Evolutionary conservation across 2,888 invertebrate genomes (phyloP).

Genomic region (Dichetophora obliterata): DNA sequence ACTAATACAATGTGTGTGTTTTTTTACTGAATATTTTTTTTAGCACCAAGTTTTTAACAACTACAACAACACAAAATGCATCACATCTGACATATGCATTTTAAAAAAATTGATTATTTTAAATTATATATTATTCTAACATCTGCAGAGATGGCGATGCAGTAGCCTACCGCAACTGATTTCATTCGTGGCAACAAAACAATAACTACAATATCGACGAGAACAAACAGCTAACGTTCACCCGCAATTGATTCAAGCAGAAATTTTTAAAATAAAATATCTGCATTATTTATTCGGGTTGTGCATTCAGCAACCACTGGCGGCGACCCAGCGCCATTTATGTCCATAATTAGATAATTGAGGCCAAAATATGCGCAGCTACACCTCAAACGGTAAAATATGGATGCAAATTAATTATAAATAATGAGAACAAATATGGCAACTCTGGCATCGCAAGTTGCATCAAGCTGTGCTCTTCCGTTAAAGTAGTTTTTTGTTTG

Average conservation of each 20-base stretch:
- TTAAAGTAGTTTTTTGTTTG: too few species aligned
- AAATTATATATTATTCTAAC: neutral
- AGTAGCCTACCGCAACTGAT: too few species aligned
- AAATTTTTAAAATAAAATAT: conserved; percentile 1
- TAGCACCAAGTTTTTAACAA: neutral
- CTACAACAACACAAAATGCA: conserved; percentile 27
- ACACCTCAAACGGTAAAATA: conserved; percentile 1
- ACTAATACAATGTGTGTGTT: too few species aligned
- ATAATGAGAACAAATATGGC: neutral
- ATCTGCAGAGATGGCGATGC: neutral
- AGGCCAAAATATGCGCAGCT: neutral
- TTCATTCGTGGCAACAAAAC: neutral
- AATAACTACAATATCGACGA: conserved; percentile 18
- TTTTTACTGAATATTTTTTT: too few species aligned
- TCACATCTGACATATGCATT: conserved; percentile 29
- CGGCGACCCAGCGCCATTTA: neutral
- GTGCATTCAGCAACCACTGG: neutral
- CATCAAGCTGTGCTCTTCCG: too few species aligned
- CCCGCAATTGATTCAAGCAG: neutral
- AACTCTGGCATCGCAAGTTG: too few species aligned
- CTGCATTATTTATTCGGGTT: neutral
- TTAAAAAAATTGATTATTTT: neutral
- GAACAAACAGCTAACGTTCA: neutral
- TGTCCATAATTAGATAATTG: neutral
- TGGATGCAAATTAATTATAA: conserved; percentile 2